These are phyloP conservation scores for Scrobipalpa costella DNA, from an alignment of 2,888 invertebrate species.

Conservation along the genomic window DNA sequence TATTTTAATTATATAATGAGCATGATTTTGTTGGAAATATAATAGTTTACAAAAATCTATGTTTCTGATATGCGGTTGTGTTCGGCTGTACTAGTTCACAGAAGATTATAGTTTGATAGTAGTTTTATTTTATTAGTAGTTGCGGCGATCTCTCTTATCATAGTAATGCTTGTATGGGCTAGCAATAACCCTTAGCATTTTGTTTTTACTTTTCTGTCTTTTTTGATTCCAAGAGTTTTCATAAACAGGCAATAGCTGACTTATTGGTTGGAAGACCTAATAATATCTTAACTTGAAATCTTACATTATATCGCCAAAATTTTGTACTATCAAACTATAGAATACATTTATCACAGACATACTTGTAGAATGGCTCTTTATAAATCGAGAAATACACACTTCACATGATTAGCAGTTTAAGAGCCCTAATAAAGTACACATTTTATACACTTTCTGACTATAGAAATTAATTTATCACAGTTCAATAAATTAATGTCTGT, in stretches of 20 bases:
- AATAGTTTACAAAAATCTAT: conserved; percentile 40
- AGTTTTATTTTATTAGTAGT: not conserved
- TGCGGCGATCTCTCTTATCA: not conserved
- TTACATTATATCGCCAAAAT: conserved; percentile 4
- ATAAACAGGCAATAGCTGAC: conserved; percentile 5
- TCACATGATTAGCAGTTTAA: not conserved
- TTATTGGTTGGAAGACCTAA: conserved; percentile 23
- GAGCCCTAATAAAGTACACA: not conserved
- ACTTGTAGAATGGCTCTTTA: conserved; percentile 21
- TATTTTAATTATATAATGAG: conserved; percentile 22
- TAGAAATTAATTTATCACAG: conserved; percentile 44
- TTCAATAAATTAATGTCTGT: conserved; percentile 36
- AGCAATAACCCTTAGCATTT: not conserved
- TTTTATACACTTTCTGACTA: conserved; percentile 21
- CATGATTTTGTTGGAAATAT: conserved; percentile 42
- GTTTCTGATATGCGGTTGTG: conserved; percentile 33
- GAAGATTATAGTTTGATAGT: conserved; percentile 23
- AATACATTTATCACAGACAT: conserved; percentile 31
- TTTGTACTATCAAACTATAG: conserved; percentile 28
- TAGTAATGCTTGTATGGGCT: not conserved
- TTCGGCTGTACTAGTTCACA: not conserved
- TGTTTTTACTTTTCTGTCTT: conserved; percentile 10
- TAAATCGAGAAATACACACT: conserved; percentile 1
- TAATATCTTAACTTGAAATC: conserved; percentile 4
- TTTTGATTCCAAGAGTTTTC: not conserved